Percentiles rank a stretch among this genome's conserved stretches.
These are phyloP conservation scores for Calidris pygmaea DNA, from an alignment of 2,113 vertebrate species.

Conservation along the genomic window DNA sequence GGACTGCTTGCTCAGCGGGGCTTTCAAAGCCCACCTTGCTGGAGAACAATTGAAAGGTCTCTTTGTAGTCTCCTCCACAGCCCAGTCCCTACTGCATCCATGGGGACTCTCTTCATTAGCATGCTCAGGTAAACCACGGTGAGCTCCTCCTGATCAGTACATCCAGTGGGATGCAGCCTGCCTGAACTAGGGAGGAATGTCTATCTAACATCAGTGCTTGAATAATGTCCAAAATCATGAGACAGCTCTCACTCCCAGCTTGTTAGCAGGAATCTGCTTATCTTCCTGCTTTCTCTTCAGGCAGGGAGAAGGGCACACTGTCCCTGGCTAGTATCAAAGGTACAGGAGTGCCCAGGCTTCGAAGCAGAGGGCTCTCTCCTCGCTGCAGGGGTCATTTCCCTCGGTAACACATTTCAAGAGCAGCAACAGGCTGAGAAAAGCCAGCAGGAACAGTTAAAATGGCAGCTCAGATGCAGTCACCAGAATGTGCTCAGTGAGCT, in stretches of 20 bases:
- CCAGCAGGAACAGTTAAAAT: neutral
- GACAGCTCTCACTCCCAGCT: neutral
- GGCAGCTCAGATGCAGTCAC: neutral
- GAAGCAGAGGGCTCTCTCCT: neutral
- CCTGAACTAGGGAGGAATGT: neutral
- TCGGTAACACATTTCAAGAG: neutral
- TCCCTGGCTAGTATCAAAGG: neutral
- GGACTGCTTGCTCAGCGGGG: neutral
- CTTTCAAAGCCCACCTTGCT: neutral
- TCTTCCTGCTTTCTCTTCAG: neutral
- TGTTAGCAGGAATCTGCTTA: neutral
- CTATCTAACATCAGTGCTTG: neutral
- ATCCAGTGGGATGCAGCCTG: neutral
- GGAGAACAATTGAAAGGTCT: neutral
- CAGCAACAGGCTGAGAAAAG: neutral
- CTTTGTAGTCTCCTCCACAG: neutral
- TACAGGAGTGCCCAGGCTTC: neutral
- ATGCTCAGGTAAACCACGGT: neutral
- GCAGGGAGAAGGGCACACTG: neutral
- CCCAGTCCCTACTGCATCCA: neutral
- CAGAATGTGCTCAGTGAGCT: neutral
- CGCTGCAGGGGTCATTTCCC: neutral
- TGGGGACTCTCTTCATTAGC: neutral
- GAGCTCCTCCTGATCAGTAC: neutral
- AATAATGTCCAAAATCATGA: neutral